Base-by-base conservation (phyloP, 53 echinoderm and acorn worm genomes). In the Zoroaster sp. region DNA sequence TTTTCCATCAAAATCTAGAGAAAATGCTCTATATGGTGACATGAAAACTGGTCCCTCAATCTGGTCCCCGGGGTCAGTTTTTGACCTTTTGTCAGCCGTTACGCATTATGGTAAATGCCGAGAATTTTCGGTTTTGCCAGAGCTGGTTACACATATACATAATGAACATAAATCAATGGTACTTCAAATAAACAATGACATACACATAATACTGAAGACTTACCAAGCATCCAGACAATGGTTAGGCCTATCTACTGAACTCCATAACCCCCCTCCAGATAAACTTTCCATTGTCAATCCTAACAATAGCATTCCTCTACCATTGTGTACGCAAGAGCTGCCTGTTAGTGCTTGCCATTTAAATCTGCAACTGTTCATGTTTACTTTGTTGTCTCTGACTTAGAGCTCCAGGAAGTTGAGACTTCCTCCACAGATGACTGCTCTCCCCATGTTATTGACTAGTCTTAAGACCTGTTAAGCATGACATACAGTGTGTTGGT, bases 341-440 rank as follows among this genome's bases (percentile, higher is more conserved):
- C 63, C 25, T 25, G 23, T 28, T 25, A 55, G 59, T 55, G 59
- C 23, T 21, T 6, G 74, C 45, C 45, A 40, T 76, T 25, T 76
- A 18, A 47, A 51, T 76, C 17, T 15, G 49, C 33, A 32, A 4
- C 17, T 14, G 3, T 46, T 18, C 49, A 30, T 75, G 76, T 76
- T 76, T 76, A 49, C 45, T 76, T 76, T 72, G 37, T 75, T 75
- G 44, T 33, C 30, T 47, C 42, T 46, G 46, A 76, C 51, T 34
- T 76, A 35, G 13, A 76, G 76, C 30, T 5, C 23, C 76, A 76
- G 76, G 76, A 76, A 76, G 76, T 76, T 21, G 31, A 32, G 9
- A 49, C 76, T 76, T 76, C 76, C 76, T 76, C 5, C 3, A 17
- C 31, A 41, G 76, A 30, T 34, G 47, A 76, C 17, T 34, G 30